Evolutionary conservation across 2,113 vertebrate species (phyloP).

Genomic region (Vanacampus margaritifer): DNA sequence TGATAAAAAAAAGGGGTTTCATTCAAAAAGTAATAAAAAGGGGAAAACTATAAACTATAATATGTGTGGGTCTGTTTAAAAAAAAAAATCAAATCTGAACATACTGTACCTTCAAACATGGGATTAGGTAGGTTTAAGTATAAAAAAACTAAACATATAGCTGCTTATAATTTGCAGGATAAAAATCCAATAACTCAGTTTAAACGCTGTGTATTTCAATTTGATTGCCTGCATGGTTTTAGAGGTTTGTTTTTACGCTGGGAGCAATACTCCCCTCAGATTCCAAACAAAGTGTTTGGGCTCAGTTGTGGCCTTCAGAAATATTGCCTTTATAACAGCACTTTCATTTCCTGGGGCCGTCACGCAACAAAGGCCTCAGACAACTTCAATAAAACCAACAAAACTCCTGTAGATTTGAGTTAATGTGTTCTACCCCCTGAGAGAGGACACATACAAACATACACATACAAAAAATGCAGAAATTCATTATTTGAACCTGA

Average conservation of each 20-base stretch:
- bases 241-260: background rate
- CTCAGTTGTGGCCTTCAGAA: slow-evolving; percentile 16
- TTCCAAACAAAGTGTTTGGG: slow-evolving; percentile 30
- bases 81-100: too few species aligned
- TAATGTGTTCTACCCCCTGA: slow-evolving; percentile 21
- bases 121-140: background rate
- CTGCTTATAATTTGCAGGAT: background rate
- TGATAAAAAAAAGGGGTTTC: too few species aligned
- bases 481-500: background rate
- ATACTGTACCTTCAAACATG: too few species aligned
- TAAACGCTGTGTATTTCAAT: slow-evolving; percentile 2
- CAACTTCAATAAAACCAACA: slow-evolving; percentile 47
- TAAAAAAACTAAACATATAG: background rate
- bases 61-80: too few species aligned
- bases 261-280: slow-evolving; percentile 3
- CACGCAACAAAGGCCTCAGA: slow-evolving; percentile 37
- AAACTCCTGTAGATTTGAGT: slow-evolving; percentile 28
- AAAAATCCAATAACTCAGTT: background rate
- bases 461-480: background rate
- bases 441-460: slow-evolving; percentile 10
- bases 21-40: too few species aligned
- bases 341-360: slow-evolving; percentile 62
- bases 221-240: background rate
- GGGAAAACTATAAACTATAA: too few species aligned
- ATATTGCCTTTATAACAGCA: slow-evolving; percentile 23